phyloP scores from a whole-genome alignment of 2,113 vertebrate species.

The Python bivittatus region DNA sequence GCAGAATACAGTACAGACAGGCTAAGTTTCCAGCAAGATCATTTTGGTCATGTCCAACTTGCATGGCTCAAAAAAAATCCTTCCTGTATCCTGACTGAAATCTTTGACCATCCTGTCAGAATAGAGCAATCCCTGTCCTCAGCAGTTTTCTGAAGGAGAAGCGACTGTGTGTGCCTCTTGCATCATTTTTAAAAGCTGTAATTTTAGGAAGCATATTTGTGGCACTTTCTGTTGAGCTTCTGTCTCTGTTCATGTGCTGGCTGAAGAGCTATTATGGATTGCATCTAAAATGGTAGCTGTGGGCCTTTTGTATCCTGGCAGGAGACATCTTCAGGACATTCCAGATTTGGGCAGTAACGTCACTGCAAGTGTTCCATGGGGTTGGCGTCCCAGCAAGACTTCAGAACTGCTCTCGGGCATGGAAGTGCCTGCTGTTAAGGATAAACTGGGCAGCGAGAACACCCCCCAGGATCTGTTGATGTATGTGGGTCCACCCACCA shows the following conservation, averaged over 20 bases:
- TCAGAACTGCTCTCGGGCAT: constrained; percentile 63
- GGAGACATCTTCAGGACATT: constrained; percentile 83
- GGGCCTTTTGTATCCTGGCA: constrained; percentile 43
- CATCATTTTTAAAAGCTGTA: neutral
- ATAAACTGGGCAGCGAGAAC: constrained; percentile 80
- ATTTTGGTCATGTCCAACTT: neutral
- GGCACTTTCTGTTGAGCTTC: neutral
- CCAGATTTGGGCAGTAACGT: constrained; percentile 74
- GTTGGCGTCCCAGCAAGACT: constrained; percentile 67
- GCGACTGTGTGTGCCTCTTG: neutral
- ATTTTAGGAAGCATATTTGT: neutral
- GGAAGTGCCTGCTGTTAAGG: constrained; percentile 70
- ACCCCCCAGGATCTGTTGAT: constrained; percentile 79
- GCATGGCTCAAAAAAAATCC: neutral
- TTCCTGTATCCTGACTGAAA: neutral
- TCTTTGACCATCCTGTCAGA: neutral
- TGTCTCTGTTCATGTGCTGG: neutral
- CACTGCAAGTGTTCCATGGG: constrained; percentile 57
- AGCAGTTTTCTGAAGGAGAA: neutral
- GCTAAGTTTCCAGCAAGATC: neutral
- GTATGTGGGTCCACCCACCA: constrained; percentile 69
- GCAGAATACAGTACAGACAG: neutral
- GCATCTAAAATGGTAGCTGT: neutral
- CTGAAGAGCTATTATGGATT: neutral
- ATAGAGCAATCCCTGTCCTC: neutral